Evolutionary conservation across 2,797 vertebrate species (phyloP).

Genomic region (Pogoniulus pusillus): DNA sequence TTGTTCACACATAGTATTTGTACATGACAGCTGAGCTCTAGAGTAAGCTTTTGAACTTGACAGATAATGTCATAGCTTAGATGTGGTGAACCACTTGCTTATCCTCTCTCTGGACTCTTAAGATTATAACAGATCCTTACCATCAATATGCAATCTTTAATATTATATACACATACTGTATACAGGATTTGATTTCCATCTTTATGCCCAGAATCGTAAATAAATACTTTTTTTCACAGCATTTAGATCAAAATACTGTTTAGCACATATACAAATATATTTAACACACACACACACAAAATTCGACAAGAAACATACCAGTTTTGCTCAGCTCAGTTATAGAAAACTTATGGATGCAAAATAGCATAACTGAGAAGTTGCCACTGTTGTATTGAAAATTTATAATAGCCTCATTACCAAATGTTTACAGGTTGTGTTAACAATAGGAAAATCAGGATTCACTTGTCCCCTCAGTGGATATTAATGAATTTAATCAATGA

Average conservation of each 20-base stretch:
- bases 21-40: slow-evolving; percentile 50
- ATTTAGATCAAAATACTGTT: slow-evolving; percentile 51
- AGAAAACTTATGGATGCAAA: neutral
- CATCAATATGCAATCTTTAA: neutral
- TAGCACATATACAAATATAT: slow-evolving; percentile 8
- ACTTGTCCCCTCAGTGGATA: neutral
- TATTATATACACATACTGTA: neutral
- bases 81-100: neutral
- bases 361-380: neutral
- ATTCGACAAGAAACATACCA: slow-evolving; percentile 19
- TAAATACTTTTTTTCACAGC: slow-evolving; percentile 29
- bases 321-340: slow-evolving; percentile 20
- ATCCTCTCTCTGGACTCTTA: neutral
- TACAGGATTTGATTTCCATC: slow-evolving; percentile 9
- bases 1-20: slow-evolving; percentile 52
- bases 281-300: neutral
- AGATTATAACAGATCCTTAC: neutral
- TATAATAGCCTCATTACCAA: neutral
- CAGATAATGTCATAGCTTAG: slow-evolving; percentile 3
- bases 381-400: neutral
- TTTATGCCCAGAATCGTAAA: slow-evolving; percentile 6
- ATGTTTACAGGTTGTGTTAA: neutral
- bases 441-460: neutral
- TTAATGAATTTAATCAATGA: neutral
- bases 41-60: slow-evolving; percentile 25